These are phyloP conservation scores for Leptinotarsa haldemani DNA, from an alignment of 2,888 invertebrate species.

Conservation along the genomic window DNA sequence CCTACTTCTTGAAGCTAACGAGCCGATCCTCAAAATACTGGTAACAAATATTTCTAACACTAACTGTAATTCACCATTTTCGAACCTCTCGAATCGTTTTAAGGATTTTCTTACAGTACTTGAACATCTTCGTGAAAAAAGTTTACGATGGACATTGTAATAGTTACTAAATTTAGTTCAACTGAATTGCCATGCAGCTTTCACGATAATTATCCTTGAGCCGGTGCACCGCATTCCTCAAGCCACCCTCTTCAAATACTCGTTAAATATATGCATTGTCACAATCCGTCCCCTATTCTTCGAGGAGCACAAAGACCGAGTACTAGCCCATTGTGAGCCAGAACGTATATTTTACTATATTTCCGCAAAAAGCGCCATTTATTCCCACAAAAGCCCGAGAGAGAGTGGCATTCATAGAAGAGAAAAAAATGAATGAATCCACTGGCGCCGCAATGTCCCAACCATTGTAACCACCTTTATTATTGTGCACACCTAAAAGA, in stretches of 20 bases:
- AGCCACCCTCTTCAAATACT: slow-evolving; percentile 23
- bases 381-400: slow-evolving; percentile 27
- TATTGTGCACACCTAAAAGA: slow-evolving; percentile 45
- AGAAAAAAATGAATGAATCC: slow-evolving; percentile 52
- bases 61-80: no score
- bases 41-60: no score
- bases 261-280: slow-evolving; percentile 34
- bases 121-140: no score
- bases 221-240: background rate
- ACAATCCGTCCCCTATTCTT: slow-evolving; percentile 27
- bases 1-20: no score
- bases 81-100: no score
- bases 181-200: no score
- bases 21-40: no score
- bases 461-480: slow-evolving; percentile 40
- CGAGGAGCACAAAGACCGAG: slow-evolving; percentile 14
- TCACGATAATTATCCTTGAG: background rate
- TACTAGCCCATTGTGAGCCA: slow-evolving; percentile 15
- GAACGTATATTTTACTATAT: slow-evolving; percentile 29
- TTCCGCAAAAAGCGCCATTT: slow-evolving; percentile 28
- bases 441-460: slow-evolving; percentile 54
- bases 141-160: background rate
- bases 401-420: slow-evolving; percentile 12
- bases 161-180: background rate
- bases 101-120: no score